Evolutionary conservation across 1,140 invertebrate species (phyloP), one percentile per base, ranked within the genome.

Genomic region (Lamellibrachia luymesi): DNA sequence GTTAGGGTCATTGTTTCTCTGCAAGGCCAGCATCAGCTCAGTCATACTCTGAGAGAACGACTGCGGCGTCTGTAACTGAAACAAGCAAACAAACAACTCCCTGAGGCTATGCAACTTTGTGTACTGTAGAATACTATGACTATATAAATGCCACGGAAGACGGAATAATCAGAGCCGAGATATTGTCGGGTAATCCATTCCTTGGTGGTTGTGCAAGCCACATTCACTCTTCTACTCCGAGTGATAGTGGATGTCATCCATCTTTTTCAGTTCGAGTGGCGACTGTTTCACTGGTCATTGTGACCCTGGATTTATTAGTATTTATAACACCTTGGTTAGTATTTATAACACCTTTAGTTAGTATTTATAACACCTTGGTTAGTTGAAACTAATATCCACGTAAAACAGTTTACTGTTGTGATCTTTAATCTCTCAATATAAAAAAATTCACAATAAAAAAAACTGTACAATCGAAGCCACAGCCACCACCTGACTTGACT

Each of bases 21-120:
- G 98, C 93, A 99, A 96, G 0, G 98, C 98, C 94, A 99, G 98
- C 49, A 99, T 97, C 93, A 99, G 96, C 96, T 99, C 98, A 96
- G 98, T 98, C 2, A 99, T 94, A 93, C 96, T 96, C 92, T 96
- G 96, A 7, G 94, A 92, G 93, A 96, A 96, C 5, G 96, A 95
- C 95, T 96, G 95, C 6, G 95, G 95, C 25, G 98, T 99, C 96
- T 99, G 98, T 52, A 99, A 96, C 97, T 99, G 98, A 94, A 95
- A 95, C 64, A 80, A 80, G 25, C 64, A 2, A 38, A 80, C 64
- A 80, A 80, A 80, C 17, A 22, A 80, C 64, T 52, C 51, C 4
- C 51, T 91, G 27, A 50, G 5, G 50, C 7, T 22, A 38, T 22
- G 22, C 90, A 91, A 56, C 13, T 0, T 56, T 38, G 38, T 38